Percentiles rank a stretch among this genome's conserved stretches.
Evolutionary conservation across 2,888 invertebrate species (phyloP).

Genomic region (Bimastos eiseni): DNA sequence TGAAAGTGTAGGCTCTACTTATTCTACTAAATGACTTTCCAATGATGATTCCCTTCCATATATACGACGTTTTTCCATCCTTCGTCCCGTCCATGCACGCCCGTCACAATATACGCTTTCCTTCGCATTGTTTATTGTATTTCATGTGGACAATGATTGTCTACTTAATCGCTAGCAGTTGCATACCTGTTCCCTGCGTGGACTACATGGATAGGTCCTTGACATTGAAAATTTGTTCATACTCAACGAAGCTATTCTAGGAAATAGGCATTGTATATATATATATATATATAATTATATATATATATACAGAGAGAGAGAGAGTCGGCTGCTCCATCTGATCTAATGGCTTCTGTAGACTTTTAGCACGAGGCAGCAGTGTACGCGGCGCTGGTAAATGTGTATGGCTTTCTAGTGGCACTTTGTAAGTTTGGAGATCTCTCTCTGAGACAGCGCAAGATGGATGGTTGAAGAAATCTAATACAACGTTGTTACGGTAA

Average conservation of each 20-base stretch:
- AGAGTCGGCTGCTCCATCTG: too few relatives aligned
- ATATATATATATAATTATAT: too few relatives aligned
- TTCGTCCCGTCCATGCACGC: background rate
- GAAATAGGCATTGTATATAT: background rate
- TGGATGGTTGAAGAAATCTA: background rate
- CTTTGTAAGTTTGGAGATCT: too few relatives aligned
- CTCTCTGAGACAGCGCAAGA: too few relatives aligned
- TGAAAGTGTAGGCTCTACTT: background rate
- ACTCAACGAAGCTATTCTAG: background rate
- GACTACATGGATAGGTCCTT: background rate
- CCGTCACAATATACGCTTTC: background rate
- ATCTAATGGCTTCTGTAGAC: too few relatives aligned
- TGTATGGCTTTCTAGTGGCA: too few relatives aligned
- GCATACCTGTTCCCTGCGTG: background rate
- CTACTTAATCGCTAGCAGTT: background rate
- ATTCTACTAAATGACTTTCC: background rate
- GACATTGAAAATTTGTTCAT: background rate
- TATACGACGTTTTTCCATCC: background rate
- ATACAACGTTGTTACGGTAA: background rate
- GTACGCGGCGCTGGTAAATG: too few relatives aligned
- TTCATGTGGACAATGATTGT: background rate
- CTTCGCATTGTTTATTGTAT: background rate
- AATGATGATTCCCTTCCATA: background rate
- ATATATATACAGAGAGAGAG: too few relatives aligned
- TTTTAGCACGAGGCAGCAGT: too few relatives aligned